phyloP scores from a whole-genome alignment of 2,113 vertebrate species.

The Ochotona curzoniae region DNA sequence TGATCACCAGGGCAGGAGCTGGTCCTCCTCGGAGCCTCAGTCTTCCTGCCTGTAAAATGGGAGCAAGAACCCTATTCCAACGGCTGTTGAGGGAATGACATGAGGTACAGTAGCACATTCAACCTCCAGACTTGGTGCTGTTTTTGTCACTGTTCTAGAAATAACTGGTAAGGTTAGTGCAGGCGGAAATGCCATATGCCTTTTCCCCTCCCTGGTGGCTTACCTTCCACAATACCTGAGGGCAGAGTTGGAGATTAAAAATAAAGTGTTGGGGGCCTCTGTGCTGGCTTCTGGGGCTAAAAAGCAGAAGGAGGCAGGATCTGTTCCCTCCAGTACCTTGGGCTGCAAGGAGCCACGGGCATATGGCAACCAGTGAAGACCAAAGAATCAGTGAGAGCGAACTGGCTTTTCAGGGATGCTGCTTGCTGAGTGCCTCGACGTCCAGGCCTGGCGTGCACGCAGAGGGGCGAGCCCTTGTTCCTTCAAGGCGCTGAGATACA shows the following conservation, averaged over 20 bases:
- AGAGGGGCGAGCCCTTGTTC: no score
- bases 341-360: background rate
- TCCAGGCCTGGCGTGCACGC: no score
- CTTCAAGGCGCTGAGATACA: no score
- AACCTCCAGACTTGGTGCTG: background rate
- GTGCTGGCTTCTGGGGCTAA: background rate
- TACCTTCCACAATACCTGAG: background rate
- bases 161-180: background rate
- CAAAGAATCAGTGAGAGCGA: background rate
- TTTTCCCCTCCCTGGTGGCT: background rate
- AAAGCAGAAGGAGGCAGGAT: background rate
- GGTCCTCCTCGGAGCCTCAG: background rate
- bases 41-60: background rate
- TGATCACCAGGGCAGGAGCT: accelerated
- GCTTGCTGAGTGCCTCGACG: no score
- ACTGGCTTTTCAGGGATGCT: no score
- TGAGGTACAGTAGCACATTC: background rate
- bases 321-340: background rate
- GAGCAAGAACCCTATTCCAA: background rate
- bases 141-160: background rate
- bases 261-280: background rate
- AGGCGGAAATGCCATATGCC: background rate
- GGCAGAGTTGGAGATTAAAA: background rate
- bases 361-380: background rate
- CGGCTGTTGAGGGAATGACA: background rate